A percentile compares a stretch with the other conserved stretches of the same genome.
These are phyloP conservation scores for Tigriopus japonicus DNA, from an alignment of 1,140 invertebrate genomes.

Conservation along the genomic window DNA sequence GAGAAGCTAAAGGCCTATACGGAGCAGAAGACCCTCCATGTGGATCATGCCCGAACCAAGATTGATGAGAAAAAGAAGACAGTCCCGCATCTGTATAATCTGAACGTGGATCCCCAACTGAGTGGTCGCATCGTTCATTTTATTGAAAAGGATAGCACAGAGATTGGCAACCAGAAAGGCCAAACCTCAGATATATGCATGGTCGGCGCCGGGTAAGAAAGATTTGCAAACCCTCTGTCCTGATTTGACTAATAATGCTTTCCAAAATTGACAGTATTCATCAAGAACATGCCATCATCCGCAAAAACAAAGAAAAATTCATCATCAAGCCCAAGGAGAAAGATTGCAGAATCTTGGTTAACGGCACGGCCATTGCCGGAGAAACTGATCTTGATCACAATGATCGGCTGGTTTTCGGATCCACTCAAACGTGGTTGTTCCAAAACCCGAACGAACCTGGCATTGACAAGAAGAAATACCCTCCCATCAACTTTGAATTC, in stretches of 20 bases:
- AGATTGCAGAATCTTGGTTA: conserved; percentile 33
- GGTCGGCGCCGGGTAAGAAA: conserved; percentile 32
- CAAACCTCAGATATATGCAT: conserved; percentile 30
- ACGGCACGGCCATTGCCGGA: conserved; percentile 23
- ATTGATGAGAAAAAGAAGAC: conserved; percentile 23
- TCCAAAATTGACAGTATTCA: conserved; percentile 29
- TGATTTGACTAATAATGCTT: background rate
- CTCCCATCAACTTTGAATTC: conserved; percentile 33
- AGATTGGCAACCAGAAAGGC: conserved; percentile 30
- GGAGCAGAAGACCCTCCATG: background rate
- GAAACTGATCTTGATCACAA: conserved; percentile 33
- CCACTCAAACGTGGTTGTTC: conserved; percentile 38
- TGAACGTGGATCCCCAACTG: conserved; percentile 38
- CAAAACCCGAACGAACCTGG: conserved; percentile 27
- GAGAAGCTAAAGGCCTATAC: conserved; percentile 27
- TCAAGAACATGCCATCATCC: conserved; percentile 34
- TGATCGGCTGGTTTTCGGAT: conserved; percentile 38
- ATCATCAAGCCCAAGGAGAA: conserved; percentile 28
- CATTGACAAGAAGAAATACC: conserved; percentile 25
- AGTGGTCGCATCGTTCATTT: conserved; percentile 36
- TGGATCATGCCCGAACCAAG: conserved; percentile 20
- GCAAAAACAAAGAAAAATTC: conserved; percentile 24
- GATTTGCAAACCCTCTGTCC: too few relatives aligned
- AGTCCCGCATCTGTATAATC: conserved; percentile 36
- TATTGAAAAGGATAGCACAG: conserved; percentile 28